These are phyloP conservation scores for Lasioglossum lativentre DNA, from an alignment of 2,888 invertebrate genomes.

Conservation along the genomic window DNA sequence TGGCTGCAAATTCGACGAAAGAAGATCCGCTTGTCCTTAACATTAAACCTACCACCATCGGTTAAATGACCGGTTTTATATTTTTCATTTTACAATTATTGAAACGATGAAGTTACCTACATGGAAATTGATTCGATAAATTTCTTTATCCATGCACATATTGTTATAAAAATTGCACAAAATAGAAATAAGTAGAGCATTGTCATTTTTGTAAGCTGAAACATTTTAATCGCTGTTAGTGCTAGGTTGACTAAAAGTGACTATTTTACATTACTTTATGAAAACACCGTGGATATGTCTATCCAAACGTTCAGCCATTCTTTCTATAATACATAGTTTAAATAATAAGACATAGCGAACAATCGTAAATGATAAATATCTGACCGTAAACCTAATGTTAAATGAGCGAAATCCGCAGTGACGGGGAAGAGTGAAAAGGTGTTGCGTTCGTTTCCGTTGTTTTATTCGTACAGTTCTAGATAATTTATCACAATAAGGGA, in stretches of 20 bases:
- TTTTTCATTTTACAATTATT: too few relatives aligned
- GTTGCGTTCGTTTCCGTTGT: conserved; percentile 35
- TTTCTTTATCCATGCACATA: too few relatives aligned
- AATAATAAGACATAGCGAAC: too few relatives aligned
- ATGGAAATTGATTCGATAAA: too few relatives aligned
- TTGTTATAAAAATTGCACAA: too few relatives aligned
- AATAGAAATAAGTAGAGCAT: too few relatives aligned
- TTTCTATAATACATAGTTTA: not conserved
- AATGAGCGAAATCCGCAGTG: not conserved
- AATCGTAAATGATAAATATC: too few relatives aligned
- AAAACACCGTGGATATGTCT: not conserved
- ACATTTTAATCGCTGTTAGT: too few relatives aligned
- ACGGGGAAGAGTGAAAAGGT: not conserved
- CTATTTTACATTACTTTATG: not conserved
- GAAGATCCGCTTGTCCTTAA: not conserved
- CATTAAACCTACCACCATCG: too few relatives aligned
- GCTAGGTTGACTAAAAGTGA: not conserved
- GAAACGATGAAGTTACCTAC: too few relatives aligned
- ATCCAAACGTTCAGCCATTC: not conserved
- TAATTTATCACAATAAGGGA: conserved; percentile 72
- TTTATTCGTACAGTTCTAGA: conserved; percentile 69
- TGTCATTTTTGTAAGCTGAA: too few relatives aligned
- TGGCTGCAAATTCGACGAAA: not conserved
- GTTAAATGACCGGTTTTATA: too few relatives aligned
- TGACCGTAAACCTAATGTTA: not conserved